Conservation (phyloP, 2,888 invertebrate genomes). For the Leptodirus hochenwartii region DNA sequence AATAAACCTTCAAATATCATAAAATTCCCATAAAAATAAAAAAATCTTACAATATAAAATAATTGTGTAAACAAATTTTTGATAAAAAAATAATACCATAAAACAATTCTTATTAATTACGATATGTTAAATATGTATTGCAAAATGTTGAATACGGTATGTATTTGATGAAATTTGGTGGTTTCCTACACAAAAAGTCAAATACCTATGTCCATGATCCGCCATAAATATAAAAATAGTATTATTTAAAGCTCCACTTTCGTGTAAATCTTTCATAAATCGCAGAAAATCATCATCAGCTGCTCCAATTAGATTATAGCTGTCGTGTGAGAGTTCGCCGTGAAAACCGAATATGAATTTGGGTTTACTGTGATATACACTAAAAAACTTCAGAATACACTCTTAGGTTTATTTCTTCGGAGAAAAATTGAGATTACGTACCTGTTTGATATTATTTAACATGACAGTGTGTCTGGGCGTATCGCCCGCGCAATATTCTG, state of each 20-base stretch:
- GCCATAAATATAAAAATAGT: constrained; percentile 79
- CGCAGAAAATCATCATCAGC: constrained; percentile 54
- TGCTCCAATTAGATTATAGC: constrained; percentile 57
- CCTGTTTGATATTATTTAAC: constrained; percentile 46
- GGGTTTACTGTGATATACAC: constrained; percentile 45
- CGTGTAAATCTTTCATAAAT: constrained; percentile 44
- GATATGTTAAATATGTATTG: no score
- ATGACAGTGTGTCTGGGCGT: constrained; percentile 49
- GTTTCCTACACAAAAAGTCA: no score
- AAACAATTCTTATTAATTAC: constrained; percentile 4
- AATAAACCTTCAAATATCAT: neutral
- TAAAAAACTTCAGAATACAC: constrained; percentile 28
- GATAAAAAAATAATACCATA: no score
- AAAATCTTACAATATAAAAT: neutral
- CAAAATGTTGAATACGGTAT: no score
- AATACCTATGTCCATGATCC: constrained; percentile 79
- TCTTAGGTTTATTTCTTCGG: constrained; percentile 1
- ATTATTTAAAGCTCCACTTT: constrained; percentile 47
- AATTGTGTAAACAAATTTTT: constrained; percentile 2
- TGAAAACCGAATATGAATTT: constrained; percentile 81
- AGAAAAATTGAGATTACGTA: constrained; percentile 23
- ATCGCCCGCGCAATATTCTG: constrained; percentile 49
- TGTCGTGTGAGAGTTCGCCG: constrained; percentile 74
- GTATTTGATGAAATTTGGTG: no score
- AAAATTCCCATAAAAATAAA: no score